Base-by-base conservation (phyloP, 1,140 invertebrate species). In the Pseudomyrmex flavicornis region DNA sequence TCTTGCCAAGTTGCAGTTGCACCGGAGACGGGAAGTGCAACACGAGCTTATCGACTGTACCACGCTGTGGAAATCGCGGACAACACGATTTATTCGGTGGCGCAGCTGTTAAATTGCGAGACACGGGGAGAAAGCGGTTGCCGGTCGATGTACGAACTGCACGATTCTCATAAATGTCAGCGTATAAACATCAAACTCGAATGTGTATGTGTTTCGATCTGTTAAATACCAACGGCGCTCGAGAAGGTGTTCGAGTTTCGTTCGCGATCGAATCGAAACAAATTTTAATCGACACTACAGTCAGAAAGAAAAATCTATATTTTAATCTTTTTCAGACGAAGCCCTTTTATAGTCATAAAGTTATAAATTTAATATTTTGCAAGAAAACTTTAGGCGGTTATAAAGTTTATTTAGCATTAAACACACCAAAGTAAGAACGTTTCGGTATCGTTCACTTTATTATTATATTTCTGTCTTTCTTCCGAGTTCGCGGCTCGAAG, bases 161-260 rank as follows among this genome's bases (percentile, higher is more conserved):
- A 59, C 76, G 76, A 59, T 70, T 46, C 52, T 70, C 76, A 70
- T 70, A 79, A 79, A 79, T 79, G 76, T 79, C 65, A 17, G 54
- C 52, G 13, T 54, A 48, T 70, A 59, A 79, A 70, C 65, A 44
- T 79, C 76, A 22, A 17, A n/a, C 65, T 12, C 35, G 75, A 22
- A 13, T 44, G 52, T 69, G 20, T 44, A 44, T 44, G 52, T 58
- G 20, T 26, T 9, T 8, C 46, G 61, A 65, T 65, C 22, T 26
- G 74, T 17, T 77, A 65, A 52, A 66, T 68, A 17, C 17, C 15
- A 46, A 1, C n/a, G 52, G 26, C 7, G 20, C 20, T 20, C 22
- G 8, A 0, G 54, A 35, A 3, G 26, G 4, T 35, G 20, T 1
- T 35, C 5, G 5, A 35, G 35, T 35, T 7, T 7, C 35, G 35